These are phyloP conservation scores for Daphoenositta chrysoptera DNA, from an alignment of 2,113 vertebrate species.

Conservation along the genomic window DNA sequence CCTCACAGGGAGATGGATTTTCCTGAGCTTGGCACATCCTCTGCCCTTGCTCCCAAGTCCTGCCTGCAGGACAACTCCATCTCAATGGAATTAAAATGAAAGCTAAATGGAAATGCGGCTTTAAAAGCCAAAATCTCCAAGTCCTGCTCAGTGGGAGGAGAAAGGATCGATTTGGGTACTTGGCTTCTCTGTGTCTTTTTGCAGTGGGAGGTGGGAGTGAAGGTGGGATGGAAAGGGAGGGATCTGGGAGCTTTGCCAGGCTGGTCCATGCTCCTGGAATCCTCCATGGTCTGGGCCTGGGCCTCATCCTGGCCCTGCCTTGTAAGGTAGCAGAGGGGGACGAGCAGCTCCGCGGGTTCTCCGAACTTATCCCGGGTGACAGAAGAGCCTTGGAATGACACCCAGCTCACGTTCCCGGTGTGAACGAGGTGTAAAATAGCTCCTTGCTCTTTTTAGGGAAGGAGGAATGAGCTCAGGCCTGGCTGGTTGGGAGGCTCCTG, in stretches of 20 bases:
- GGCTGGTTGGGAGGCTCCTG: background rate
- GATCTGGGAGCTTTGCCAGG: background rate
- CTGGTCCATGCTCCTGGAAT: background rate
- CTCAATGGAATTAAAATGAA: background rate
- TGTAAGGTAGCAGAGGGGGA: slow-evolving; percentile 14
- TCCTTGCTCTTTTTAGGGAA: slow-evolving; percentile 51
- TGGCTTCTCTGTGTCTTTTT: accelerated
- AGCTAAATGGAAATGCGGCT: background rate
- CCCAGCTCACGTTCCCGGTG: background rate
- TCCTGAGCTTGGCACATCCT: background rate
- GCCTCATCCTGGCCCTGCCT: background rate
- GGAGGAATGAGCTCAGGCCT: background rate
- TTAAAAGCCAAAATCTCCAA: background rate
- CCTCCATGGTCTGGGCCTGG: background rate
- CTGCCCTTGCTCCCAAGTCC: background rate
- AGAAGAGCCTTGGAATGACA: slow-evolving; percentile 38
- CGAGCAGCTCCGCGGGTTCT: background rate
- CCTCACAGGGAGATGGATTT: background rate
- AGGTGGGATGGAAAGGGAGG: background rate
- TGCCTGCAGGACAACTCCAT: background rate
- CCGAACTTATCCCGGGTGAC: background rate
- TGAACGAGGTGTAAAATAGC: slow-evolving; percentile 45
- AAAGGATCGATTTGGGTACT: accelerated
- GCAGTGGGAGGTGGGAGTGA: background rate
- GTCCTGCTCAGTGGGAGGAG: background rate